Base-by-base conservation (phyloP, 2,797 vertebrate genomes). In the Cynodonichthys magdalenae region DNA sequence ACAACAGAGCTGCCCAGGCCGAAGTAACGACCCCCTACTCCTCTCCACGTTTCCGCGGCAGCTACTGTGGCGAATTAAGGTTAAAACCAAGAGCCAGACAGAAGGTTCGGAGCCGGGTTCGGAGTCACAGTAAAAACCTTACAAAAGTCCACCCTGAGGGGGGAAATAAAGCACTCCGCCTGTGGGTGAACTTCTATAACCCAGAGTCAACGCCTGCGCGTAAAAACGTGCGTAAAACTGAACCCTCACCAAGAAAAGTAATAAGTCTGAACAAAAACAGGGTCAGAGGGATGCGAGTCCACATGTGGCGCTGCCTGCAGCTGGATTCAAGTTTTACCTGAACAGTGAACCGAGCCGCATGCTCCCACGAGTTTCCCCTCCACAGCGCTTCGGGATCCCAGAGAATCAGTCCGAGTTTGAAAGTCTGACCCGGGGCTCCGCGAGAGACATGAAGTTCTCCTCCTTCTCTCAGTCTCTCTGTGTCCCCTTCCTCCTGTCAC, bases 21-120 rank as follows among this genome's bases (percentile, higher is more conserved):
- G 86, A 88, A 92, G 71, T 92, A 92, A 92, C 73, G 90, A 92
- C 91, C 91, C 90, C 91, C 91, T 87, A 77, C 89, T 73, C 81
- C 80, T 60, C 55, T 84, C 83, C 89, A 90, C 87, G 88, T 90
- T 90, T 88, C 76, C 66, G 70, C 59, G 66, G 63, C 79, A 72
- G 86, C 88, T 86, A 89, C 88, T 78, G 84, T 89, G 86, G 84
- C 89, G 82, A 82, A 80, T 80, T 86, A 78, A 59, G 68, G 75
- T 68, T 71, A 74, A 74, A 87, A 84, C 75, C 49, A 20, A 18
- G 61, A 71, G 75, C 69, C 57, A 53, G 56, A 39, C 62, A 48
- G 75, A 74, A 55, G 41, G 15, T 17, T 11, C 51, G 65, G 53
- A 70, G 34, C 9, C 8, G 59, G 53, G 5, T 53, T n/a, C n/a